Evolutionary conservation across 2,797 vertebrate genomes (phyloP), one percentile per base, ranked within the genome.

Genomic region (Leptoclinus maculatus): DNA sequence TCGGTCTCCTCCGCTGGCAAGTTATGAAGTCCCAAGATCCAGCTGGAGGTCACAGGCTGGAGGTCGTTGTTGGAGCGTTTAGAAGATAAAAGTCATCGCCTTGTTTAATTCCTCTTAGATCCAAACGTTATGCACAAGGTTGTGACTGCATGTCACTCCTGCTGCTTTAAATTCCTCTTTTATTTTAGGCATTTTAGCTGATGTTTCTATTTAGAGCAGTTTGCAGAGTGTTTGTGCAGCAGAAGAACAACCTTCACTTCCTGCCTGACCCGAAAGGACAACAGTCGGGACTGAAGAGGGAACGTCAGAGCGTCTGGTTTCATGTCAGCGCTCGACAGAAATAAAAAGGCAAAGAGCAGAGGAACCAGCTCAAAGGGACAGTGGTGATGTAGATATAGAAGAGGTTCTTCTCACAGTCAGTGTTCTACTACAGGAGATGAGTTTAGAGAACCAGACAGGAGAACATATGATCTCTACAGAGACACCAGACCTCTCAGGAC

Each of bases 1-100:
- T 66, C 54, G 7, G 63, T 36, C 71, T 54, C 29, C 38, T 72
- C 77, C 65, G 41, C 60, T 1, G 51, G 47, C 25, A 5, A 74
- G 72, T 69, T 63, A 56, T 66, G 68, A 79, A 73, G 59, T 77
- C 76, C 75, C 11, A 14, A n/a, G 38, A 74, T 34, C 8, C 54
- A 34, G 9, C 54, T 74, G 83, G 70, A 82, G 82, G 76, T 82
- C 66, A 4, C 25, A 39, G 53, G 29, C 66, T 43, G 58, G 47
- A 81, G 57, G 88, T 70, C 58, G 23, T 17, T 10, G 66, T 5
- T 8, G 5, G 41, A 41, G 39, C 7, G 4, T n/a, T n/a, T 5
- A 49, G 47, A n/a, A 49, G 47, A n/a, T n/a, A 49, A 49, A 49
- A 49, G 19, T 19, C 43, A 19, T 2, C 72, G 4, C 0, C 29